These are phyloP conservation scores for Plectropomus leopardus DNA, from an alignment of 2,113 vertebrate genomes.

Conservation along the genomic window DNA sequence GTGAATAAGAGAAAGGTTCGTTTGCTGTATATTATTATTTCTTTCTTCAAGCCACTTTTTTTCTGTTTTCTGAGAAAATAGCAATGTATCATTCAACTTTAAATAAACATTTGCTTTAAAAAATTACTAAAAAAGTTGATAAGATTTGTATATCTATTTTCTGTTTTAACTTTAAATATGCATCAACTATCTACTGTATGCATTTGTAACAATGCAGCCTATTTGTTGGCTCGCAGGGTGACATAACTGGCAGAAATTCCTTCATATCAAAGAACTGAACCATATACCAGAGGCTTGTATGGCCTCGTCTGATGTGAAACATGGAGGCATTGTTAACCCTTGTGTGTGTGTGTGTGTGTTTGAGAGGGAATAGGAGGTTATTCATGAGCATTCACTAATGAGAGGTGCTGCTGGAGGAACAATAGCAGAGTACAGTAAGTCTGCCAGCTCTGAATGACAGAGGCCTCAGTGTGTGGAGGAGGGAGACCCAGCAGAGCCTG, in stretches of 20 bases:
- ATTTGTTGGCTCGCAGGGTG: constrained; percentile 7
- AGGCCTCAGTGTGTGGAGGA: constrained; percentile 72
- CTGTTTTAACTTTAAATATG: not conserved
- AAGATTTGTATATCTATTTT: not conserved
- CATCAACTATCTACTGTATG: not conserved
- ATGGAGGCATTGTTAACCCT: constrained; percentile 57
- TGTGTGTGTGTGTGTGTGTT: constrained; percentile 42
- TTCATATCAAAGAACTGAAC: constrained; percentile 27
- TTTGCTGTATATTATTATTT: too few species aligned
- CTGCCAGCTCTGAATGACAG: constrained; percentile 61
- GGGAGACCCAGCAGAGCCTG: constrained; percentile 41
- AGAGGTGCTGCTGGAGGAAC: constrained; percentile 52
- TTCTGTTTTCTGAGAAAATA: too few species aligned
- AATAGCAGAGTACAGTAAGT: constrained; percentile 49
- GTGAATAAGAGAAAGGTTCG: too few species aligned
- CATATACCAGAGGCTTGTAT: not conserved
- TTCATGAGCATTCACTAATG: constrained; percentile 73
- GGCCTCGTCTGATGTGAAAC: constrained; percentile 23
- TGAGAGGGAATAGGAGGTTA: constrained; percentile 38
- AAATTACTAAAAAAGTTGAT: too few species aligned
- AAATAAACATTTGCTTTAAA: not conserved
- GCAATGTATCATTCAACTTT: too few species aligned
- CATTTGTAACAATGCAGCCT: not conserved
- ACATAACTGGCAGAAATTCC: constrained; percentile 36
- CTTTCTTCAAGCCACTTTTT: too few species aligned